Evolutionary conservation across 2,888 invertebrate species (phyloP).

Genomic region (Sipha maydis): DNA sequence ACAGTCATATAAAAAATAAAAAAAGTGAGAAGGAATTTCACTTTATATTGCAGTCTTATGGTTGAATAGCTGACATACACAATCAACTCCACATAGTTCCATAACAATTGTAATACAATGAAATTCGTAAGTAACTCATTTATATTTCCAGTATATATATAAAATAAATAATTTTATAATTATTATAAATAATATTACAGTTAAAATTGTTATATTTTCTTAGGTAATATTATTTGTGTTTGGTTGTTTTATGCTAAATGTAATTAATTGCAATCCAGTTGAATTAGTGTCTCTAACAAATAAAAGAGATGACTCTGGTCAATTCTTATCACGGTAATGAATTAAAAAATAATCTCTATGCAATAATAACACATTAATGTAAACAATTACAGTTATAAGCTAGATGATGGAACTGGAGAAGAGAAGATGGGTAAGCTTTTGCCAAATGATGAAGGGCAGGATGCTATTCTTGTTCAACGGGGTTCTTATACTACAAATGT

Average conservation of each 20-base stretch:
- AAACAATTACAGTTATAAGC: conserved; percentile 29
- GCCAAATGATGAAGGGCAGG: conserved; percentile 45
- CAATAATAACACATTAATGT: background rate
- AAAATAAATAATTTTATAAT: no score
- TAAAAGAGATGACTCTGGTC: conserved; percentile 51
- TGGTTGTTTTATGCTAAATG: conserved; percentile 42
- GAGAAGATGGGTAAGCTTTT: conserved; percentile 51
- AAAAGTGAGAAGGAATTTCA: conserved; percentile 44
- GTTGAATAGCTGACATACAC: conserved; percentile 33
- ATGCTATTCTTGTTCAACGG: conserved; percentile 52
- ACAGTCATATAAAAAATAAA: background rate
- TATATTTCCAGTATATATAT: conserved; percentile 17
- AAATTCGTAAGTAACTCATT: conserved; percentile 49
- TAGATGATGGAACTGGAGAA: conserved; percentile 57
- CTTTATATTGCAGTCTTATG: conserved; percentile 34
- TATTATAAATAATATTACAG: background rate
- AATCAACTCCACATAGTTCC: conserved; percentile 22
- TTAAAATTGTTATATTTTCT: background rate
- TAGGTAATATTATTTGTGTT: conserved; percentile 46
- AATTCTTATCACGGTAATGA: conserved; percentile 53
- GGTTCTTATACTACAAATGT: conserved; percentile 60
- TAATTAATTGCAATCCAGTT: conserved; percentile 38
- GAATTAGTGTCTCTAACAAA: conserved; percentile 56
- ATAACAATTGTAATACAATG: conserved; percentile 36
- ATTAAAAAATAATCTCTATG: background rate